phyloP scores from a whole-genome alignment of 2,888 invertebrate species.

The Dysmachus trigonus region DNA sequence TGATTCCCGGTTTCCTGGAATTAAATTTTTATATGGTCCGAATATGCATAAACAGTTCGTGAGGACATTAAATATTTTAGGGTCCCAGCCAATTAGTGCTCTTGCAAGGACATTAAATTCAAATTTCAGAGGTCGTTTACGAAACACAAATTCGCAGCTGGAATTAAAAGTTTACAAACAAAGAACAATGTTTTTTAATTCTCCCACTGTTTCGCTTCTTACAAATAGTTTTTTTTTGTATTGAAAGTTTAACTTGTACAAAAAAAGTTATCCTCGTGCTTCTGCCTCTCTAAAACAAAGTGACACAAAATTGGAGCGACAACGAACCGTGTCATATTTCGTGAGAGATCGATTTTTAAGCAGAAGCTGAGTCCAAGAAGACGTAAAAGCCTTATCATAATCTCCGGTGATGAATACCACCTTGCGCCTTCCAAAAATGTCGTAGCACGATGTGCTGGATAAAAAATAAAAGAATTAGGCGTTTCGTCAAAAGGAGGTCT shows the following conservation, averaged over 20 bases:
- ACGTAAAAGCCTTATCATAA: background rate
- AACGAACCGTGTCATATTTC: constrained; percentile 10
- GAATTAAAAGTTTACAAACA: background rate
- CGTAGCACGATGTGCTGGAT: background rate
- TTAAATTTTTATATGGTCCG: background rate
- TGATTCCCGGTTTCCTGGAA: constrained; percentile 9
- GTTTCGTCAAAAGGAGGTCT: background rate
- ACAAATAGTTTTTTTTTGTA: background rate
- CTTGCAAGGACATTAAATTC: background rate
- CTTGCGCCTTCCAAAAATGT: background rate
- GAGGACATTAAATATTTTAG: background rate
- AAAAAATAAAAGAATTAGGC: background rate
- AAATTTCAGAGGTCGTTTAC: background rate
- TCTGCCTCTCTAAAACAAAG: background rate
- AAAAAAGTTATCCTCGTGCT: background rate
- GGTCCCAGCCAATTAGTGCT: background rate
- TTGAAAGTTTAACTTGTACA: background rate
- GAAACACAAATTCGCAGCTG: background rate
- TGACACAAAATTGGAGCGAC: constrained; percentile 6
- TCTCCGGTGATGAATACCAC: background rate
- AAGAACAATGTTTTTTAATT: background rate
- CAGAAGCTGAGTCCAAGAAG: background rate
- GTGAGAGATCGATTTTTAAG: background rate
- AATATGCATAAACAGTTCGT: background rate
- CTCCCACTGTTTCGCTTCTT: background rate